Evolutionary conservation across 2,797 vertebrate species (phyloP), one percentile per base, ranked within the genome.

Genomic region (Acipenser ruthenus): DNA sequence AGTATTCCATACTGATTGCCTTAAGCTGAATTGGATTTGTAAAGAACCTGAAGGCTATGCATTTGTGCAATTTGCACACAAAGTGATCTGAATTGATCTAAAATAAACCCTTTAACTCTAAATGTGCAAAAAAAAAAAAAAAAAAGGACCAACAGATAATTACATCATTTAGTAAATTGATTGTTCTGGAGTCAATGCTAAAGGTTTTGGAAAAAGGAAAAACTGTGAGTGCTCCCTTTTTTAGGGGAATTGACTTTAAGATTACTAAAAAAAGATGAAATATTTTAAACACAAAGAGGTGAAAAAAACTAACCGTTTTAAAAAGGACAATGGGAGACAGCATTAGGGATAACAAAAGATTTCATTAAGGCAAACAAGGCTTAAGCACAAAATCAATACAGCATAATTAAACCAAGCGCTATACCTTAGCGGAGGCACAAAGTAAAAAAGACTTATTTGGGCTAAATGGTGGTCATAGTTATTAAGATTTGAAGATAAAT

Each of bases 161-260:
- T 93, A 94, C 92, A 95, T 96, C 93, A 94, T 95, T 96, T 95
- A 95, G 91, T 91, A 92, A 92, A 96, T 93, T 93, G 93, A 95
- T 96, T 93, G 89, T 84, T 80, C 83, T 80, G 84, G 88, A 93
- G 92, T 94, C 93, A 89, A 94, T 95, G 89, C 84, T 91, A 93
- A 88, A 90, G 93, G 92, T 93, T 93, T 90, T 90, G 92, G 93
- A 93, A 90, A 89, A 83, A 88, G 89, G 90, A 90, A 92, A 89
- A 92, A 90, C 92, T 90, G 90, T 91, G 90, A 85, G 84, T 88
- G 84, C 83, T 82, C 84, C 83, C 79, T 76, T 79, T 88, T 93
- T 90, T 92, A 89, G 92, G 85, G 78, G 73, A 79, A 77, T 87
- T 84, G 83, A 79, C 23, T 67, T 72, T 83, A 67, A 55, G 75